Base-by-base conservation (phyloP, 2,113 vertebrate genomes). In the Odontesthes bonariensis region DNA sequence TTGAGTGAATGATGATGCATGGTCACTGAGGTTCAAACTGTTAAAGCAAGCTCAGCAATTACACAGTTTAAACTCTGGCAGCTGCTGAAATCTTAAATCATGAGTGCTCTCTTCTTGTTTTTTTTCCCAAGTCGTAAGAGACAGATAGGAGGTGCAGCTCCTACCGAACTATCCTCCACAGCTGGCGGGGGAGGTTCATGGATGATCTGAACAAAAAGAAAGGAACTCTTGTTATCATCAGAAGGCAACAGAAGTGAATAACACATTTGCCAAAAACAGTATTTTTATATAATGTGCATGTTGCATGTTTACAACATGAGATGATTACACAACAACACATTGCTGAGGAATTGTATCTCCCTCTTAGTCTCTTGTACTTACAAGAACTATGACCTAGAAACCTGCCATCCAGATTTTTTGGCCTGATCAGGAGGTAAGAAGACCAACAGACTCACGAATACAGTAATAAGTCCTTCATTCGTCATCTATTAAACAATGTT, bases 131-230 rank as follows among this genome's bases (percentile, higher is more conserved):
- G 40, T 46, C 6, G 22, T 52, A 32, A 73, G n/a, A 82, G 72
- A 70, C 47, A 23, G 40, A 69, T 54, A 54, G 16, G 4, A 69
- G 65, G 22, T 40, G 52, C 47, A n/a, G 61, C 62, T 79, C 94
- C 76, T 92, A 95, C 94, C 93, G 93, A 92, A 73, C 93, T 95
- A 55, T 94, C 94, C 79, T 95, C 93, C 14, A 52, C 63, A 59
- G 76, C 47, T 27, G 93, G 91, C 5, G 94, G 92, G 4, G 94
- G 93, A n/a, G 94, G 92, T 35, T 93, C 94, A 20, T 93, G 93
- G 82, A 95, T 95, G 73, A 95, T 93, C 94, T 95, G 81, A n/a
- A 1, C 17, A 33, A 54, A 65, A 62, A 17, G 1, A 32, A 23
- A n/a, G 44, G 19, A 17, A 23, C 31, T 20, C 20, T 32, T 52